Conservation (phyloP, 1,140 invertebrate species). For the Sitodiplosis mosellana region DNA sequence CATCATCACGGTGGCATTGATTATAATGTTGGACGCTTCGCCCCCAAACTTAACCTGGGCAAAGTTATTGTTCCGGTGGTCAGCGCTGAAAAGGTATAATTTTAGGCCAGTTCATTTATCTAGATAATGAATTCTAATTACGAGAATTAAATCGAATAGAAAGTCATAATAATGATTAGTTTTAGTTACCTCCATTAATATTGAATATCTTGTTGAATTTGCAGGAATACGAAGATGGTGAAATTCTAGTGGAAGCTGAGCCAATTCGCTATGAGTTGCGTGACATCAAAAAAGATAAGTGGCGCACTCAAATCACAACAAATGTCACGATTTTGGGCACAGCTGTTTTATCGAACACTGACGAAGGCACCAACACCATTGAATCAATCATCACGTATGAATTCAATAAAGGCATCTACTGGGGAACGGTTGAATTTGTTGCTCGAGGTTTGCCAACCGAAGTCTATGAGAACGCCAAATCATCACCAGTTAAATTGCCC, state of each 20-base stretch:
- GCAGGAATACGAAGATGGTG: slow-evolving; percentile 36
- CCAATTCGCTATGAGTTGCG: slow-evolving; percentile 53
- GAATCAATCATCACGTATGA: slow-evolving; percentile 50
- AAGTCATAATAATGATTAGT: too few relatives aligned
- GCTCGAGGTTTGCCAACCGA: slow-evolving; percentile 51
- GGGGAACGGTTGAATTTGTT: slow-evolving; percentile 59
- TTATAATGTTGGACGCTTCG: slow-evolving; percentile 41
- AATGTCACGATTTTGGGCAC: slow-evolving; percentile 35
- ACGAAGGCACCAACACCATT: slow-evolving; percentile 29
- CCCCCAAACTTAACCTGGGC: slow-evolving; percentile 38
- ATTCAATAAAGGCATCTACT: slow-evolving; percentile 46
- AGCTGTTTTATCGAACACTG: slow-evolving; percentile 40
- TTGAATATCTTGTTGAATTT: neutral
- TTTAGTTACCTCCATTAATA: too few relatives aligned
- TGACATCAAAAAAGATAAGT: slow-evolving; percentile 38
- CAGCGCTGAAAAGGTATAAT: slow-evolving; percentile 30
- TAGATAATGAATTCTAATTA: too few relatives aligned
- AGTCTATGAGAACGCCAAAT: slow-evolving; percentile 36
- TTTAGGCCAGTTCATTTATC: too few relatives aligned
- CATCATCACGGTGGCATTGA: slow-evolving; percentile 23
- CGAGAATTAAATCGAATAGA: too few relatives aligned
- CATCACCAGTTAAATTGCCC: slow-evolving; percentile 33
- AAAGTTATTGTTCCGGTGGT: slow-evolving; percentile 44
- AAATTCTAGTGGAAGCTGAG: slow-evolving; percentile 59
- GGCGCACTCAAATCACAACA: slow-evolving; percentile 32